A percentile compares a stretch with the other conserved stretches of the same genome.
Evolutionary conservation across 2,113 vertebrate species (phyloP).

Genomic region (Bombycilla garrulus): DNA sequence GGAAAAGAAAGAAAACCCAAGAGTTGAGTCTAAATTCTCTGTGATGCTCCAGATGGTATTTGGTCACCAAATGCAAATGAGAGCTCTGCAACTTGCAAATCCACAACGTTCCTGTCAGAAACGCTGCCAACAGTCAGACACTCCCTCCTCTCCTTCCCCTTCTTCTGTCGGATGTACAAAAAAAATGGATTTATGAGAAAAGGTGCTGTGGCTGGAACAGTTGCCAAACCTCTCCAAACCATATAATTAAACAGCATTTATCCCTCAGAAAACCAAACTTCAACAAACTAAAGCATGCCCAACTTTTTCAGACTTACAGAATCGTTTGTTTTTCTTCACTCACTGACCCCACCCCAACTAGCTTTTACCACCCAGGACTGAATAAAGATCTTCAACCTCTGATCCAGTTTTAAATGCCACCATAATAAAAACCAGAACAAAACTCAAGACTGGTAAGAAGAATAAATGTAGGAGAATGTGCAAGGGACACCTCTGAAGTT

Average conservation of each 20-base stretch:
- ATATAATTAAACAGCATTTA: not conserved
- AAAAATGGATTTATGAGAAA: not conserved
- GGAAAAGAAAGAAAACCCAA: not conserved
- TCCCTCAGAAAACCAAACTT: not conserved
- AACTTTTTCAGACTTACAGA: not conserved
- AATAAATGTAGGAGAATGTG: not conserved
- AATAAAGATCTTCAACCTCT: not conserved
- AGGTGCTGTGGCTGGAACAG: not conserved
- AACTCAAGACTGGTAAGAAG: not conserved
- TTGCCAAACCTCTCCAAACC: not conserved
- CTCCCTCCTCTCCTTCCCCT: not conserved
- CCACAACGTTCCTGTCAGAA: not conserved
- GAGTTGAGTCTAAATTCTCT: not conserved
- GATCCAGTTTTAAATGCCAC: not conserved
- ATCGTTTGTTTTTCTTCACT: not conserved
- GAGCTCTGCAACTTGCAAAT: not conserved
- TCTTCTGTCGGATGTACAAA: not conserved
- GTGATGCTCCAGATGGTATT: not conserved
- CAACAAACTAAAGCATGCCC: not conserved
- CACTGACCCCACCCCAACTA: not conserved
- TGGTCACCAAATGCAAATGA: slow-evolving; percentile 24
- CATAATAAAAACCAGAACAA: not conserved
- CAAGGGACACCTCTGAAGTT: not conserved
- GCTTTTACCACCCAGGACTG: not conserved
- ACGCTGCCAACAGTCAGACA: not conserved